Evolutionary conservation across 2,888 invertebrate species (phyloP).

Genomic region (Tetragnatha montana): DNA sequence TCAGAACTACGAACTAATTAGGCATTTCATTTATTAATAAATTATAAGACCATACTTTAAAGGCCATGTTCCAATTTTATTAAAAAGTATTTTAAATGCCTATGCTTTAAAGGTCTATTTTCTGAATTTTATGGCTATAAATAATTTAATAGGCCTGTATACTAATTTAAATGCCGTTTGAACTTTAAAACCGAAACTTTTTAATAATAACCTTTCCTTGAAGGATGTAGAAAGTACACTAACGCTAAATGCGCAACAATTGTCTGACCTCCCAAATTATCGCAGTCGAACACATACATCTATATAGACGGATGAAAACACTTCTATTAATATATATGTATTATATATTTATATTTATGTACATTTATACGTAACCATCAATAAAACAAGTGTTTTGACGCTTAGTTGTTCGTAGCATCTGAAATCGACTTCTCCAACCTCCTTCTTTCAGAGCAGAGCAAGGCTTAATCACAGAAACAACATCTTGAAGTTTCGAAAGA

Average conservation of each 20-base stretch:
- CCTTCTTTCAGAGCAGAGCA: constrained; percentile 37
- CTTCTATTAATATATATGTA: constrained; percentile 63
- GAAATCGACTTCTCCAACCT: constrained; percentile 32
- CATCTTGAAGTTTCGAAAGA: constrained; percentile 53
- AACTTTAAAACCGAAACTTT: too few relatives aligned
- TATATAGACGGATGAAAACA: constrained; percentile 69
- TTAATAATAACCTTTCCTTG: too few relatives aligned
- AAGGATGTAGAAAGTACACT: constrained; percentile 2
- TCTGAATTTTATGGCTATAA: too few relatives aligned
- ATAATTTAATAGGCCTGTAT: too few relatives aligned
- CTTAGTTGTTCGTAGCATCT: constrained; percentile 30
- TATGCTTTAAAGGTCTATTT: too few relatives aligned
- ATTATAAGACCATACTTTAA: too few relatives aligned
- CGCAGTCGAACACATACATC: constrained; percentile 58
- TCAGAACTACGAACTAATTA: too few relatives aligned
- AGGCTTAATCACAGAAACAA: constrained; percentile 60
- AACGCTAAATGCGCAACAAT: constrained; percentile 34
- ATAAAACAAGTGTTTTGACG: constrained; percentile 54
- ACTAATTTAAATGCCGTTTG: too few relatives aligned
- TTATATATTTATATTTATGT: constrained; percentile 60
- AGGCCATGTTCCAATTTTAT: too few relatives aligned
- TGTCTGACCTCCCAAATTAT: constrained; percentile 19
- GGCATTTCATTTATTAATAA: too few relatives aligned
- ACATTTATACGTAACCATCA: constrained; percentile 66
- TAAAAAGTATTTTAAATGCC: too few relatives aligned